phyloP scores from a whole-genome alignment of 2,113 vertebrate species.

The Chrysemys picta region DNA sequence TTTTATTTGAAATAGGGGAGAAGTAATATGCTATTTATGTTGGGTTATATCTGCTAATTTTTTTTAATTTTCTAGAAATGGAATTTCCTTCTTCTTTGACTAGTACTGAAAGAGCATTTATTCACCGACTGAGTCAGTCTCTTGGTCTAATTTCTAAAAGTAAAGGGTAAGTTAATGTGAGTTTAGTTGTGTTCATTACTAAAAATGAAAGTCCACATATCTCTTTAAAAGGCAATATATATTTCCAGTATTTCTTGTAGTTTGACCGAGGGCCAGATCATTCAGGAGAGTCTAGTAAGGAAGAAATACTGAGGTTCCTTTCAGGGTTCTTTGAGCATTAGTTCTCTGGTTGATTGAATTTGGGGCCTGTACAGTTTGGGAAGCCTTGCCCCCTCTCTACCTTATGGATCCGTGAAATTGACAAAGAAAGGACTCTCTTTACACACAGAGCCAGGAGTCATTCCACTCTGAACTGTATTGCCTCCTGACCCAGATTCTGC shows the following conservation, averaged over 20 bases:
- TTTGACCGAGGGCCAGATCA: neutral
- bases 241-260: neutral
- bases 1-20: neutral
- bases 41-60: rapidly evolving
- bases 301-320: rapidly evolving
- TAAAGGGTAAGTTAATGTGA: constrained; percentile 84
- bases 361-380: rapidly evolving
- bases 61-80: constrained; percentile 83
- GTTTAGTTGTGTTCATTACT: constrained; percentile 39
- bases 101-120: constrained; percentile 90
- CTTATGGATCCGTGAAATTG: neutral
- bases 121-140: constrained; percentile 91
- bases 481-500: neutral
- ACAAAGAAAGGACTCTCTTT: neutral
- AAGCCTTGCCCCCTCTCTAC: neutral
- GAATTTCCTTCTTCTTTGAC: constrained; percentile 94
- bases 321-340: neutral
- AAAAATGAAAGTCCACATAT: neutral
- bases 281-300: neutral
- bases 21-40: neutral
- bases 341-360: rapidly evolving
- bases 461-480: rapidly evolving
- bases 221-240: rapidly evolving
- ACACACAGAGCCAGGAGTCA: rapidly evolving
- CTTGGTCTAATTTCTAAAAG: constrained; percentile 93